These are phyloP conservation scores for Xyliphius kryptos DNA, from an alignment of 2,113 vertebrate genomes.

Conservation along the genomic window DNA sequence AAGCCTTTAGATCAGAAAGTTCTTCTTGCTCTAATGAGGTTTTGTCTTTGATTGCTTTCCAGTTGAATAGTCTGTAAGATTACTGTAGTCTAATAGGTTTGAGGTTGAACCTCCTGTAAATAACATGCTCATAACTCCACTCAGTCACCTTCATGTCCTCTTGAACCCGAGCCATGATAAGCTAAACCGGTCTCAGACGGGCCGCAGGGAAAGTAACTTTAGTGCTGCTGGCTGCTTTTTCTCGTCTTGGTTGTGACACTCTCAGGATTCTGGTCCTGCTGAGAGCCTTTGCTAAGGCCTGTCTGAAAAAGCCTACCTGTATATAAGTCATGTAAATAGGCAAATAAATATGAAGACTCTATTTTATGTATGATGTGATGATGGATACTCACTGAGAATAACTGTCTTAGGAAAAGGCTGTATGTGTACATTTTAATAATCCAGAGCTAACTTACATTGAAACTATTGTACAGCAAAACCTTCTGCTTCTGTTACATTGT, in stretches of 20 bases:
- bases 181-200: constrained; percentile 26
- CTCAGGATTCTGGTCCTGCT: constrained; percentile 58
- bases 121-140: too few relatives aligned
- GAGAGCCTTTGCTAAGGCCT: constrained; percentile 43
- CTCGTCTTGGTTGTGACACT: constrained; percentile 45
- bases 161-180: constrained; percentile 19
- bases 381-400: constrained; percentile 56
- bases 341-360: constrained; percentile 64
- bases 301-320: constrained; percentile 33
- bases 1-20: too few relatives aligned
- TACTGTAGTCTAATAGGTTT: too few relatives aligned
- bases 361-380: constrained; percentile 65
- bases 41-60: too few relatives aligned
- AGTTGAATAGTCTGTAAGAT: too few relatives aligned
- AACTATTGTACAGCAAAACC: constrained; percentile 53
- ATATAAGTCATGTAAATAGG: constrained; percentile 66
- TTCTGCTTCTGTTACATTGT: constrained; percentile 44
- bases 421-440: constrained; percentile 13
- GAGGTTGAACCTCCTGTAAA: too few relatives aligned
- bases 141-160: too few relatives aligned
- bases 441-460: constrained; percentile 32
- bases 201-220: constrained; percentile 20
- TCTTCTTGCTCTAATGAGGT: too few relatives aligned
- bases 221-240: constrained; percentile 25
- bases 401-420: constrained; percentile 36